These are phyloP conservation scores for Andrena flavipes DNA, from an alignment of 2,888 invertebrate genomes.

Conservation along the genomic window DNA sequence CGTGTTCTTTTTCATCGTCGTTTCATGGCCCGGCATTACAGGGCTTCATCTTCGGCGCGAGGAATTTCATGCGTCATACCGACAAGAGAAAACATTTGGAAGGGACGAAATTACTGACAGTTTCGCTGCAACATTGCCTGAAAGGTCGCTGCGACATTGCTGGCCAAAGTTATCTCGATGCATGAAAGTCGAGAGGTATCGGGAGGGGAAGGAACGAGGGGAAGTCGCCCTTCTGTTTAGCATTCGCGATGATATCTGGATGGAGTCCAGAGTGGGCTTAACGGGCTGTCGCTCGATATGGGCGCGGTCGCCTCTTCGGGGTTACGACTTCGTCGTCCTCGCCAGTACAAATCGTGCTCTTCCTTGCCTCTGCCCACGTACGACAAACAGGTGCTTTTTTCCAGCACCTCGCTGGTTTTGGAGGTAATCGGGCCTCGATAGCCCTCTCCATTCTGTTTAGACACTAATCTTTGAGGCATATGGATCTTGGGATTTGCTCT, in stretches of 20 bases:
- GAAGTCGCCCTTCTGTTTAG: conserved; percentile 79
- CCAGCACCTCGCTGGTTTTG: conserved; percentile 13
- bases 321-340: conserved; percentile 70
- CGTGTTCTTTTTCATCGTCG: conserved; percentile 21
- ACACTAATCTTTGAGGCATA: neutral
- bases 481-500: too few relatives aligned
- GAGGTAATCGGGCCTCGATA: neutral
- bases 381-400: conserved; percentile 56
- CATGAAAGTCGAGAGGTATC: conserved; percentile 44
- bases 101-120: conserved; percentile 9
- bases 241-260: conserved; percentile 82
- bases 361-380: conserved; percentile 50
- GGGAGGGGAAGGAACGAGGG: conserved; percentile 53
- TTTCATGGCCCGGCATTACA: neutral
- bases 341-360: conserved; percentile 59
- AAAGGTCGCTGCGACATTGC: conserved; percentile 30
- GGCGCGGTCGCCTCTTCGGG: conserved; percentile 77
- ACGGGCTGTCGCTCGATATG: conserved; percentile 79
- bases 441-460: neutral
- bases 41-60: neutral
- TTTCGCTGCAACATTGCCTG: neutral
- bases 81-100: neutral
- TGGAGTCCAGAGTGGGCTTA: conserved; percentile 78
- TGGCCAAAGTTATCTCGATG: conserved; percentile 38
- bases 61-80: conserved; percentile 5